Evolutionary conservation across 1,140 invertebrate genomes (phyloP), one percentile per base, ranked within the genome.

Genomic region (Tetramorium parvispinum): DNA sequence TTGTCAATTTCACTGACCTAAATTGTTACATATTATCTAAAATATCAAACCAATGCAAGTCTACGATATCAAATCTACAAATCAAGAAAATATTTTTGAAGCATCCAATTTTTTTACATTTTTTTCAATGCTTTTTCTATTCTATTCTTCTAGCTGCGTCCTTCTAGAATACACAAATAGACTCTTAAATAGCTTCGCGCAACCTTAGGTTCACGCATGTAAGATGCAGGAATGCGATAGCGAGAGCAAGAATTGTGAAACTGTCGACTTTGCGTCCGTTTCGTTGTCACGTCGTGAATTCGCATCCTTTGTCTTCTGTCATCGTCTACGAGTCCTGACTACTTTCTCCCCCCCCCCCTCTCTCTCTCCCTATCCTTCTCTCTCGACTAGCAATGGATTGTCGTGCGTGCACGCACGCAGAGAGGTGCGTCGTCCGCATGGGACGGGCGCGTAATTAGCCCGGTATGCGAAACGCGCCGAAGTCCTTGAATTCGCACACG

Each of bases 361-460:
- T 37, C 46, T 51, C 27, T 5, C 57, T 79, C 43, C n/a, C 18
- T 55, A 18, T 73, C 49, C n/a, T 2, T 53, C 46, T 51, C 49
- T 16, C 57, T 79, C 24, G n/a, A 8, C 16, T 18, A 21, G 18
- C 40, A 46, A 79, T 24, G 40, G 46, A 37, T 51, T 27, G 78
- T 13, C 16, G 7, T 24, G 37, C 24, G 77, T 66, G 61, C 77
- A 43, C 75, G 53, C 55, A 77, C n/a, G 24, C 24, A 18, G 49
- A 32, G 46, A 49, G 46, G 27, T 73, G 40, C 27, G 71, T 77
- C 32, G 61, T 24, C 77, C 51, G 32, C 32, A 24, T 66, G 81
- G 55, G 71, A 61, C 43, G 57, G 24, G 18, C 71, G 82, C 59
- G 57, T 85, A 85, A 85, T 85, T 85, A 85, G 73, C 16, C 46